Conservation (phyloP, 2,888 invertebrate species). For the Stenotaenia linearis region DNA sequence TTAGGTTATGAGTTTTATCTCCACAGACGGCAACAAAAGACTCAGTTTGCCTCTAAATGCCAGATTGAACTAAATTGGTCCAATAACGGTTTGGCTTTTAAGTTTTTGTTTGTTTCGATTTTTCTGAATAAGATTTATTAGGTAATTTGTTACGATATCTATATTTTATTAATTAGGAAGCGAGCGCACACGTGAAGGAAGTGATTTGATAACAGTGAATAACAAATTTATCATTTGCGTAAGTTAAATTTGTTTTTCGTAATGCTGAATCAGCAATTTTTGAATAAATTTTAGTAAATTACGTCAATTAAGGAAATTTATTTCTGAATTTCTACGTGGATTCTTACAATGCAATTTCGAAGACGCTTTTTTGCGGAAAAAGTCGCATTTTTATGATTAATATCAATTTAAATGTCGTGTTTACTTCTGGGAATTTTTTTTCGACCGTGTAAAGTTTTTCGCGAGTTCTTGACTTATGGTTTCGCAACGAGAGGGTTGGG, state of each 20-base stretch:
- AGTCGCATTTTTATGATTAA: not conserved
- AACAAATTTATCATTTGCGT: too few relatives aligned
- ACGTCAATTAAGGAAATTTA: too few relatives aligned
- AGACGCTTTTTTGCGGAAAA: too few relatives aligned
- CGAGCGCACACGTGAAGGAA: too few relatives aligned
- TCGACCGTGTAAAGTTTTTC: not conserved
- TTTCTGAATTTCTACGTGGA: too few relatives aligned
- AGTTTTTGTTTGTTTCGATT: not conserved
- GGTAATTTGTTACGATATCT: too few relatives aligned
- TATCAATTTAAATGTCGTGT: slow-evolving; percentile 17
- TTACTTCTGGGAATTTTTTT: not conserved
- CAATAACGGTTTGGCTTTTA: not conserved
- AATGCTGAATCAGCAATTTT: too few relatives aligned
- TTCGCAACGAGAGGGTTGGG: not conserved
- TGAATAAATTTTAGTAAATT: too few relatives aligned
- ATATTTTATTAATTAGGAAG: too few relatives aligned
- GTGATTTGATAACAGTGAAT: too few relatives aligned
- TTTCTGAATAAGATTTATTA: not conserved
- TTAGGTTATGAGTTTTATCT: slow-evolving; percentile 20
- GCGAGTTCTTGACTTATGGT: not conserved
- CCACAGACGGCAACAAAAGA: not conserved
- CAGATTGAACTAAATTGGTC: slow-evolving; percentile 1
- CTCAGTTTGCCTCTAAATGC: not conserved
- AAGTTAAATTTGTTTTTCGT: too few relatives aligned
- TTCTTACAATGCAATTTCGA: too few relatives aligned